phyloP scores from a whole-genome alignment of 2,888 invertebrate species.

The Rhynchonema sp. region DNA sequence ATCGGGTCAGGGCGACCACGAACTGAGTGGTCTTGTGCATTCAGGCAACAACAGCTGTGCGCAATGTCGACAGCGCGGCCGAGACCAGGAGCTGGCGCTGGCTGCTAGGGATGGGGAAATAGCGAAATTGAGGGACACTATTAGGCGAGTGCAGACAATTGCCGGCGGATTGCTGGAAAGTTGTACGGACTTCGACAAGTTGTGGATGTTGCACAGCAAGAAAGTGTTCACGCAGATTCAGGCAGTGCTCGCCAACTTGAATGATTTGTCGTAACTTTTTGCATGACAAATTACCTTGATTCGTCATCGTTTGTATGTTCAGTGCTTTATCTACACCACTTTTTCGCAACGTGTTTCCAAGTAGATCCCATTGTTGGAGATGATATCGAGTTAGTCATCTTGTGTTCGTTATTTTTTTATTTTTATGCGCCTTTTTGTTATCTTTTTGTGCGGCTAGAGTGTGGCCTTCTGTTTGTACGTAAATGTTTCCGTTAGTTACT shows the following conservation, averaged over 20 bases:
- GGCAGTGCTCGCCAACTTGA: background rate
- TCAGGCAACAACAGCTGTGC: constrained; percentile 7
- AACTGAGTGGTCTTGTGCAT: no score
- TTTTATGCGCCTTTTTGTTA: no score
- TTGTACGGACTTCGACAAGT: constrained; percentile 10
- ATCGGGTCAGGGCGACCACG: background rate
- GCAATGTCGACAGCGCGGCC: constrained; percentile 11
- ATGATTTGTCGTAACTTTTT: background rate
- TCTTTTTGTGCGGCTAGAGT: background rate
- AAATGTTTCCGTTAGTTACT: no score
- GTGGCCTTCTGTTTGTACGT: background rate
- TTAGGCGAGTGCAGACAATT: background rate
- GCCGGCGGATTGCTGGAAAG: constrained; percentile 4
- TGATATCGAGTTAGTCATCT: background rate
- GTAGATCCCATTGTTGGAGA: background rate
- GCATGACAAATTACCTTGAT: background rate
- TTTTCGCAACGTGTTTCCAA: background rate
- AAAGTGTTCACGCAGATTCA: constrained; percentile 13
- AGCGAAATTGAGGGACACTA: background rate
- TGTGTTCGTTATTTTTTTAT: no score
- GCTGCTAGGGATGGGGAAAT: constrained; percentile 2
- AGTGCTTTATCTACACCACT: background rate
- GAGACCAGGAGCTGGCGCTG: constrained; percentile 11
- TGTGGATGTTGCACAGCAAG: constrained; percentile 12
- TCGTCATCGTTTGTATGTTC: background rate